These are phyloP conservation scores for Sarcophaga caerulescens DNA, from an alignment of 2,888 invertebrate species.

Conservation along the genomic window DNA sequence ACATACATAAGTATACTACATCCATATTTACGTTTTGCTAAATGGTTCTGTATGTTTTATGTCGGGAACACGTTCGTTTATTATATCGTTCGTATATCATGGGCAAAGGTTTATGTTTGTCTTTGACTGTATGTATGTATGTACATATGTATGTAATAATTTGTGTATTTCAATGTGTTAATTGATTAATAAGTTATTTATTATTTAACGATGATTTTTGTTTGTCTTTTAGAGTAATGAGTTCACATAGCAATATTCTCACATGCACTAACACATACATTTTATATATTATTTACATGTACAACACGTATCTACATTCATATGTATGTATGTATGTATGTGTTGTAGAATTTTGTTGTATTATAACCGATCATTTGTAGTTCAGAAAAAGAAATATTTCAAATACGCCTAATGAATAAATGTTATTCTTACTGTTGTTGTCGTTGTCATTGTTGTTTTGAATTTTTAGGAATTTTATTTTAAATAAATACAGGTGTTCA, in stretches of 20 bases:
- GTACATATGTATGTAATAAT: not conserved
- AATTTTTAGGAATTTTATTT: conserved; percentile 37
- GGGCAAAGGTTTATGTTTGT: not conserved
- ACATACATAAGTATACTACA: too few species aligned
- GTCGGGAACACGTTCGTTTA: not conserved
- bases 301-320: not conserved
- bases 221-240: conserved; percentile 37
- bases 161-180: conserved; percentile 1
- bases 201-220: conserved; percentile 17
- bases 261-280: not conserved
- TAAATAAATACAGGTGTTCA: conserved; percentile 60
- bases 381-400: too few species aligned
- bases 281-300: not conserved
- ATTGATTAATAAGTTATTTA: conserved; percentile 41
- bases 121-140: not conserved
- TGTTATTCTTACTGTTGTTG: not conserved
- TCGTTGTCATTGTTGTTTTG: conserved; percentile 1
- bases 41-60: not conserved
- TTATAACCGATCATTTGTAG: too few species aligned
- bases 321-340: not conserved
- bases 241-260: conserved; percentile 19
- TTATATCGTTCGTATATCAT: too few species aligned
- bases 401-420: not conserved
- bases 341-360: too few species aligned
- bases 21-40: not conserved